Percentiles rank a stretch among this genome's conserved stretches.
phyloP scores from a whole-genome alignment of 2,797 vertebrate species.

The Adelosebastes latens region DNA sequence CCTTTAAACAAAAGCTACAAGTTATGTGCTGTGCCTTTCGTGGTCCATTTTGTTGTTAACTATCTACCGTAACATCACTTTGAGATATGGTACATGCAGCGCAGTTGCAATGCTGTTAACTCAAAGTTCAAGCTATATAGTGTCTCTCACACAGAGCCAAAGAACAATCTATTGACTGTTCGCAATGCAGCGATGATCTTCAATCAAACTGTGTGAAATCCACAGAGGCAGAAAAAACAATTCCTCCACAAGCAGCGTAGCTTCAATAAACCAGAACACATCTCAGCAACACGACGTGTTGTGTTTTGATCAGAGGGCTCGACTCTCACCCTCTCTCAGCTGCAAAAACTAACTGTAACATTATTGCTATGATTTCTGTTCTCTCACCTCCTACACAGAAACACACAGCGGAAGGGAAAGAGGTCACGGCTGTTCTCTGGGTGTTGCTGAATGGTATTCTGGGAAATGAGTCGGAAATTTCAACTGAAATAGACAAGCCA shows the following conservation, averaged over 20 bases:
- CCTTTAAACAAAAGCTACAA: neutral
- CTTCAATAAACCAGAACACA: neutral
- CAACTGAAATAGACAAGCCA: neutral
- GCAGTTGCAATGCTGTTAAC: neutral
- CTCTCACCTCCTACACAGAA: neutral
- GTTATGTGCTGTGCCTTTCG: no score
- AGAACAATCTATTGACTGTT: neutral
- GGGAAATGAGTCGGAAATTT: neutral
- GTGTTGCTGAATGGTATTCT: slow-evolving; percentile 4
- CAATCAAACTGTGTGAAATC: neutral
- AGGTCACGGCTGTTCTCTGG: neutral
- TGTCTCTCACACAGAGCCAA: neutral
- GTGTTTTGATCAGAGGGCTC: neutral
- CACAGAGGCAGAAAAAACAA: neutral
- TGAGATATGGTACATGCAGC: neutral
- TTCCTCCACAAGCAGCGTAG: neutral
- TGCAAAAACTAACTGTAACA: neutral
- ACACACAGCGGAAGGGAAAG: neutral
- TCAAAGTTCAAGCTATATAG: neutral
- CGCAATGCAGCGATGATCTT: neutral
- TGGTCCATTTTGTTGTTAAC: neutral
- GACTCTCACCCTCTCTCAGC: neutral
- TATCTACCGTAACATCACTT: neutral
- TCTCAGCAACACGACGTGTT: neutral
- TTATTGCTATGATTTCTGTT: neutral